Conservation (phyloP, 2,888 invertebrate genomes). For the Phoronis australis region DNA sequence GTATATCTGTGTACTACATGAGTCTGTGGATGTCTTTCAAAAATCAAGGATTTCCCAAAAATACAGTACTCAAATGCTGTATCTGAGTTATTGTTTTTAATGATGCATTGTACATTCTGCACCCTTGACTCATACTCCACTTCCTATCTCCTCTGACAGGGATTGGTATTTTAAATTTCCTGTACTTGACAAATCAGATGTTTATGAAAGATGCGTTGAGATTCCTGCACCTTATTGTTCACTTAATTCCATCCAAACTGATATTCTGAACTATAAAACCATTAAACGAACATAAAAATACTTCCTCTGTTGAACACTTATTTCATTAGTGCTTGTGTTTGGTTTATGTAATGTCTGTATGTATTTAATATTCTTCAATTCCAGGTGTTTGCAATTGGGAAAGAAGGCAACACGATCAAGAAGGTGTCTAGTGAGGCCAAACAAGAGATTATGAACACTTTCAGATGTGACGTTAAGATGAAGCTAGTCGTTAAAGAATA, state of each 20-base stretch:
- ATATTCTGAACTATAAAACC: neutral
- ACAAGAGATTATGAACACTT: conserved; percentile 63
- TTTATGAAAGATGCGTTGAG: neutral
- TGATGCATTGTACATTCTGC: too few relatives aligned
- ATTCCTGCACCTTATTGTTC: neutral
- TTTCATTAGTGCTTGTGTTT: neutral
- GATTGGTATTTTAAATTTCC: too few relatives aligned
- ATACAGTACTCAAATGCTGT: too few relatives aligned
- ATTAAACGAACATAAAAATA: too few relatives aligned
- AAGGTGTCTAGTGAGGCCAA: conserved; percentile 66
- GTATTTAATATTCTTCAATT: conserved; percentile 50
- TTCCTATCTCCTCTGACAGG: too few relatives aligned
- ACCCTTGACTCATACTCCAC: too few relatives aligned
- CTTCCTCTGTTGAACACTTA: conserved; percentile 57
- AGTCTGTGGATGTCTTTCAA: too few relatives aligned
- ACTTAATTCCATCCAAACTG: neutral
- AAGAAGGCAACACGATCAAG: conserved; percentile 64
- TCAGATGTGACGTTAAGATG: conserved; percentile 60
- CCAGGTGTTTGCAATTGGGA: conserved; percentile 65
- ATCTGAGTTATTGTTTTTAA: too few relatives aligned
- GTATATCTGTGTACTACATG: too few relatives aligned
- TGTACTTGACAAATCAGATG: conserved; percentile 38
- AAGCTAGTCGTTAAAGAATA: conserved; percentile 47
- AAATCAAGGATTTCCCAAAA: too few relatives aligned
- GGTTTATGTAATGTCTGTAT: conserved; percentile 1